Evolutionary conservation across 2,797 vertebrate species (phyloP).

Genomic region (Gymnoscopelus braueri): DNA sequence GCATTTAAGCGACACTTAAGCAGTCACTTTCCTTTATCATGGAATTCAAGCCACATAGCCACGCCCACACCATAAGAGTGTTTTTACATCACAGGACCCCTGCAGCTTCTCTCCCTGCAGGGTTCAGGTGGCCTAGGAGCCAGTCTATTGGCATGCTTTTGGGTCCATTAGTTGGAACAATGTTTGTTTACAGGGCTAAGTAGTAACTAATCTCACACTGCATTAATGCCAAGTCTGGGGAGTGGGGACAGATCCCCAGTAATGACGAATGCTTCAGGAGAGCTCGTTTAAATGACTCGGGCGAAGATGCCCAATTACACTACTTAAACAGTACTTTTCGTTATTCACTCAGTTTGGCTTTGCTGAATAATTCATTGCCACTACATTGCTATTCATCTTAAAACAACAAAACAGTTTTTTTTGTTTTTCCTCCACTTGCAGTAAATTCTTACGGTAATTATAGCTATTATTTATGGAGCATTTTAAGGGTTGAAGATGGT

Average conservation of each 20-base stretch:
- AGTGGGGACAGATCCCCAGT: conserved; percentile 40
- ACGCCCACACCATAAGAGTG: conserved; percentile 51
- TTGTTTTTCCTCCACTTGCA: conserved; percentile 30
- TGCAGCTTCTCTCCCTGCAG: conserved; percentile 60
- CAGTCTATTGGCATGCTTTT: conserved; percentile 60
- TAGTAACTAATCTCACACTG: conserved; percentile 70
- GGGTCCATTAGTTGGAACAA: conserved; percentile 67
- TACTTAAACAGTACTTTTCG: conserved; percentile 50
- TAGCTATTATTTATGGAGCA: conserved; percentile 45
- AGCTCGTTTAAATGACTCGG: conserved; percentile 59
- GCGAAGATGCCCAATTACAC: conserved; percentile 61
- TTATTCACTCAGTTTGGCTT: conserved; percentile 41
- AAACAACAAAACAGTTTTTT: background rate
- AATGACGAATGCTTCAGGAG: conserved; percentile 54
- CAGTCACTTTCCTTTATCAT: conserved; percentile 72
- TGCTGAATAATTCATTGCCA: conserved; percentile 24
- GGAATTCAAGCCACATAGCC: conserved; percentile 51
- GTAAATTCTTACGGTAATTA: conserved; percentile 22
- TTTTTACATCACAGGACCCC: conserved; percentile 69
- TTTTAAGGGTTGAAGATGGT: background rate
- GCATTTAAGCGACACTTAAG: conserved; percentile 68
- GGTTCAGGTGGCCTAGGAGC: conserved; percentile 72
- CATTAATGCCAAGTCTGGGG: conserved; percentile 49
- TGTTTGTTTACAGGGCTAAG: conserved; percentile 73
- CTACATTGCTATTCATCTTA: conserved; percentile 21